Evolutionary conservation across 2,797 vertebrate species (phyloP).

Genomic region (Sitta carolinensis): DNA sequence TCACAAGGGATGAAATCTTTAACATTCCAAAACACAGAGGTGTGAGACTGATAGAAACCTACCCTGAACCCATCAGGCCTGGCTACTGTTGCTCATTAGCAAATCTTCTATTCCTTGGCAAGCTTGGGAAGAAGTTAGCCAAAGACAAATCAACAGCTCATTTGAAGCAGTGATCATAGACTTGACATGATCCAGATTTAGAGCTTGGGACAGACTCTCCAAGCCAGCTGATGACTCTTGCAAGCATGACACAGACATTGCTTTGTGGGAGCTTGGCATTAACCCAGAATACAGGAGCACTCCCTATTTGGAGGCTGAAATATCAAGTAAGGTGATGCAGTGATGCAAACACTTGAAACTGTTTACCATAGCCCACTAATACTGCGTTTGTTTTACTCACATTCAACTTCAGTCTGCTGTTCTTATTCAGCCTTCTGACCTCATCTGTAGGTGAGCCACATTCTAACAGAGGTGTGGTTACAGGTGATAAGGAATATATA

Average conservation of each 20-base stretch:
- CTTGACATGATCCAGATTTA: background rate
- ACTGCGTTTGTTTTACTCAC: background rate
- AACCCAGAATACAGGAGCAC: background rate
- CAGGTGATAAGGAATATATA: background rate
- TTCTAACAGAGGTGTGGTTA: background rate
- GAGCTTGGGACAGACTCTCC: constrained; percentile 10
- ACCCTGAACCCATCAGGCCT: background rate
- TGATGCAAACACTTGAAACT: background rate
- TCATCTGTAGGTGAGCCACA: background rate
- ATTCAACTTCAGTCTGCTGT: background rate
- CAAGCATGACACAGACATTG: background rate
- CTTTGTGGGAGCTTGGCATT: constrained; percentile 11
- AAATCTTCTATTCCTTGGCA: background rate
- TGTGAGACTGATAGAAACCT: background rate
- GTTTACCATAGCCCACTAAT: background rate
- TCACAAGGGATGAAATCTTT: background rate
- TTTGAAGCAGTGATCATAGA: background rate
- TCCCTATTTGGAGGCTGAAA: background rate
- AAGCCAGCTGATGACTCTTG: background rate
- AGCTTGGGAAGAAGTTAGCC: background rate
- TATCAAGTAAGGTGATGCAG: background rate
- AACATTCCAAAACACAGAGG: background rate
- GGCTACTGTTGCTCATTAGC: background rate
- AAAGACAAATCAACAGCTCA: background rate
- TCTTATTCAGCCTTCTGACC: background rate